Evolutionary conservation across 2,113 vertebrate species (phyloP), one percentile per base, ranked within the genome.

Genomic region (Phyllostomus discolor): DNA sequence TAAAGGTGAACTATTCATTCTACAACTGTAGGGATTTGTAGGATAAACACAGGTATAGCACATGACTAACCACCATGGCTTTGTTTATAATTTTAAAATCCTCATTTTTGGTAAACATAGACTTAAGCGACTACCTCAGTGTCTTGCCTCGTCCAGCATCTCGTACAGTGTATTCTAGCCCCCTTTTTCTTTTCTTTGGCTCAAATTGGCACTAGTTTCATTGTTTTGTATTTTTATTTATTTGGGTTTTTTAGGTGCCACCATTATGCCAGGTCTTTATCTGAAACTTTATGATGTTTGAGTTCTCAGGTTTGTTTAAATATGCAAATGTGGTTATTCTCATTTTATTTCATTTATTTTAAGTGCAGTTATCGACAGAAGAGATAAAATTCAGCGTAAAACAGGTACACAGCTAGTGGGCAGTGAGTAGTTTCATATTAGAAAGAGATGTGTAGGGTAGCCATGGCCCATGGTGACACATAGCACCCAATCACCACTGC

Each of bases 51-150:
- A 54, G 28, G 17, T 67, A 4, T 69, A 59, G 1, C 31, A 38
- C 1, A 14, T 82, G 7, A 88, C 33, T 89, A 59, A 59, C 38
- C 4, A 57, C 20, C 31, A 15, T 76, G 10, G 1, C 46, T 95
- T 95, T 84, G 17, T 57, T 78, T 59, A 62, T 26, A 85, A 78
- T 86, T 92, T 88, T 76, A 67, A 62, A 95, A 54, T 84, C 33
- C 2, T 72, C 38, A 19, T 54, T 82, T 97, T 85, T 41, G 22
- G 22, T 91, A 57, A 78, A 80, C n/a, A 46, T 6, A 59, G 26
- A 70, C 31, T 50, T 62, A 2, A 15, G 1, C 57, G 20, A 66
- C n/a, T 69, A 86, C 8, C 7, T 28, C 26, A 54, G 1, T 80
- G 6, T 69, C 33, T 83, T 81, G 88, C 17, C 3, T 57, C 67